These are phyloP conservation scores for Geopemphigus sp. DNA, from an alignment of 1,140 invertebrate genomes.

Conservation along the genomic window DNA sequence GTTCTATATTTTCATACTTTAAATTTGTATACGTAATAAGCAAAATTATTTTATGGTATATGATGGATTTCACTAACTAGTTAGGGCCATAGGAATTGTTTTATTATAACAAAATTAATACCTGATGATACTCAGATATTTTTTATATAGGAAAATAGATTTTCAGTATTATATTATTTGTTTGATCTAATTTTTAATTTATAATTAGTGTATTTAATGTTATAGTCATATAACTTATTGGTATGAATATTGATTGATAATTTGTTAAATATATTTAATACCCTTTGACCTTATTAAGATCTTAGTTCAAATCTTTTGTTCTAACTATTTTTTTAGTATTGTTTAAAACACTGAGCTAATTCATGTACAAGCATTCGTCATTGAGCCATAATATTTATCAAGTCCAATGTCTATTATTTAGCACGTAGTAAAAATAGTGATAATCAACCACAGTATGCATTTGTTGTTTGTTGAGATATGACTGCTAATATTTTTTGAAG, in stretches of 20 bases:
- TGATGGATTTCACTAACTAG: no score
- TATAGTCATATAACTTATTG: background rate
- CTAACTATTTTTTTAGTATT: background rate
- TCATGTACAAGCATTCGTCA: background rate
- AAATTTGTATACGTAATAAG: no score
- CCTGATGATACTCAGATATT: no score
- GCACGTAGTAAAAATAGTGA: conserved; percentile 15
- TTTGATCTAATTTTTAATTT: background rate
- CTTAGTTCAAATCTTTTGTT: conserved; percentile 27
- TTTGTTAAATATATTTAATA: conserved; percentile 17
- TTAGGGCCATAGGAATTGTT: no score
- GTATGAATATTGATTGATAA: conserved; percentile 20
- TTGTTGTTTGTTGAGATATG: conserved; percentile 14
- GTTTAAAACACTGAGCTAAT: background rate
- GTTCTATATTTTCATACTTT: no score
- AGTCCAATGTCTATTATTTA: conserved; percentile 38
- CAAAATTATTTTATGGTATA: no score
- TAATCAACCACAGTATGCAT: conserved; percentile 15
- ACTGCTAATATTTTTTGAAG: background rate
- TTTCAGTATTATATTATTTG: background rate
- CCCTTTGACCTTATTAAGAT: conserved; percentile 30
- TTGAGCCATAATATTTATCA: conserved; percentile 32
- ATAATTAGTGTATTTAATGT: background rate
- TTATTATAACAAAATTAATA: no score
- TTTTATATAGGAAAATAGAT: no score